Evolutionary conservation across 2,888 invertebrate species (phyloP), one percentile per base, ranked within the genome.

Genomic region (Anarsia innoxiella): DNA sequence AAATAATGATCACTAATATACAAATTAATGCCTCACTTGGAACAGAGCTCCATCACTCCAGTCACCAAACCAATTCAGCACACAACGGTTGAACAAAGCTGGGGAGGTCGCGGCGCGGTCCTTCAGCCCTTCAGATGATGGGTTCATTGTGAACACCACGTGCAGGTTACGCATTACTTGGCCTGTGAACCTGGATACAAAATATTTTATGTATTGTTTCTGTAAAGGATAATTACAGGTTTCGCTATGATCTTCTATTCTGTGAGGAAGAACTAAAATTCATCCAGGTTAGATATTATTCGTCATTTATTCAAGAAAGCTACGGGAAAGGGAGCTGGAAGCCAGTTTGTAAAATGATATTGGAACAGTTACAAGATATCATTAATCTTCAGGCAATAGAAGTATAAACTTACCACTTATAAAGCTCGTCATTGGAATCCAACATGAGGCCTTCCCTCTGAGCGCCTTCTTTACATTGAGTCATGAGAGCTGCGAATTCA

Each of bases 101-200:
- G 99, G 99, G 3, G 99, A 99, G 0, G 99, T 99, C 6, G 99
- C 96, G 0, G 99, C 99, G 45, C 99, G 90, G 79, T 99, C 99
- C 76, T 99, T 98, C 28, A 99, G 87, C 0, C 99, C 99, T 66
- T 99, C 98, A 0, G 97, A 95, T 1, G 97, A 97, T 5, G 99
- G 99, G 84, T 99, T 99, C 99, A 99, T 99, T 0, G 99, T 99
- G 83, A 99, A 99, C 29, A 99, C 99, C 6, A 99, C 99, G 79
- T 99, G 99, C 32, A 99, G 87, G 75, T 99, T 99, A 45, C 94
- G 92, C 96, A 99, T 99, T 23, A 99, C 98, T 89, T 98, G 94
- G 14, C 96, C 95, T 0, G 99, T 99, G 76, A 99, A 99, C 83
- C 82, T 85, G 37, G n/a, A n/a, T n/a, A n/a, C n/a, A n/a, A n/a